Evolutionary conservation across 2,113 vertebrate genomes (phyloP), one percentile per base, ranked within the genome.

Genomic region (Eubucco bourcierii): DNA sequence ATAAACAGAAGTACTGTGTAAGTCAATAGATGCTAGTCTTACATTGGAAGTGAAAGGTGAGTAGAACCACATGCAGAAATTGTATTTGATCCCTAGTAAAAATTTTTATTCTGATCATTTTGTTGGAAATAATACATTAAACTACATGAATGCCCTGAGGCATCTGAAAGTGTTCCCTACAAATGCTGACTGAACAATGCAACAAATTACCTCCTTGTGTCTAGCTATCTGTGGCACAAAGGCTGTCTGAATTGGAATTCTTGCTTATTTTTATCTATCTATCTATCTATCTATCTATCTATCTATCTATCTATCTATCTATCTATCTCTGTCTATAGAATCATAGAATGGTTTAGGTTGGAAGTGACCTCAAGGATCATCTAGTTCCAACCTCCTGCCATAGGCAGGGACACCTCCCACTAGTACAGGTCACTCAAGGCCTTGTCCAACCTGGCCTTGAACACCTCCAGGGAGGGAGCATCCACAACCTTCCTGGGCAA

Each of bases 71-170:
- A 21, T 79, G n/a, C 18, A 44, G 44, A 44, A 88, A 88, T 74
- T 29, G 2, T 75, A 39, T 80, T 64, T 88, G 24, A 80, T 52
- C 8, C 27, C 19, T 58, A 21, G 1, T 59, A 65, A 92, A 88
- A 94, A 29, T 9, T 56, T 81, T 39, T 74, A 29, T 75, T 88
- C 61, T 74, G 33, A 39, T 6, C 2, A 10, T 87, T 81, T 60
- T 76, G 6, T 72, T 79, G 21, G n/a, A 76, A 81, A 68, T 68
- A 79, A 73, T n/a, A 65, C 13, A 28, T 12, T 31, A 65, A 84
- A 76, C n/a, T 79, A 11, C n/a, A 33, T 25, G n/a, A 84, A 89
- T 65, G 39, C 47, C 65, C 55, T 52, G 19, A 97, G 95, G 97
- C 90, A 98, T 87, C 96, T 94, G 96, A 84, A 47, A 41, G 46